phyloP scores from a whole-genome alignment of 92 coral and sea anemone species.

The Blastomussa wellsi region DNA sequence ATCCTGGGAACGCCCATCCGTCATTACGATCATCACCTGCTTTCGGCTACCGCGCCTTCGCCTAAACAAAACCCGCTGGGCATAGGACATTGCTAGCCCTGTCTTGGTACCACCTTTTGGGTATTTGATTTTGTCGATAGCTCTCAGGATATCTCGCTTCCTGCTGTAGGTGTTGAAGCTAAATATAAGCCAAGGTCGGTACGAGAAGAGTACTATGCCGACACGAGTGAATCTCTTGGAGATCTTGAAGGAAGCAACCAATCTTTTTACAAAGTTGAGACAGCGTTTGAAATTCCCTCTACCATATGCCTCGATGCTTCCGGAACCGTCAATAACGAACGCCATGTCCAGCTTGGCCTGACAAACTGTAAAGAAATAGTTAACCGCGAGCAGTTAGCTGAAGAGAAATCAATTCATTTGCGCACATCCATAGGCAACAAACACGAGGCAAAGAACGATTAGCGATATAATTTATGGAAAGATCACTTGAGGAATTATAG shows the following conservation, averaged over 20 bases:
- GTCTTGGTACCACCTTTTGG: slow-evolving; percentile 77
- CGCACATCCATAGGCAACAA: no score
- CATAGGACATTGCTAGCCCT: slow-evolving; percentile 57
- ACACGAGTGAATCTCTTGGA: slow-evolving; percentile 62
- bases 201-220: slow-evolving; percentile 62
- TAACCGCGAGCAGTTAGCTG: neutral
- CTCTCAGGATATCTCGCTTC: slow-evolving; percentile 27
- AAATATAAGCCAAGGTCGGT: slow-evolving; percentile 52
- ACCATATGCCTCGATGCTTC: slow-evolving; percentile 74
- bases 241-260: slow-evolving; percentile 67
- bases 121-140: slow-evolving; percentile 55
- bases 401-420: neutral
- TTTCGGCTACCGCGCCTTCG: slow-evolving; percentile 40
- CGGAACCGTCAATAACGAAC: slow-evolving; percentile 74
- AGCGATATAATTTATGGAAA: no score
- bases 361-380: slow-evolving; percentile 47
- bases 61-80: slow-evolving; percentile 49
- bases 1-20: slow-evolving; percentile 75
- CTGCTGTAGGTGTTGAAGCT: slow-evolving; percentile 47
- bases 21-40: slow-evolving; percentile 65
- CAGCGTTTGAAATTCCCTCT: slow-evolving; percentile 68
- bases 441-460: no score
- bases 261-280: slow-evolving; percentile 59
- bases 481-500: no score
- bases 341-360: slow-evolving; percentile 48